A percentile compares a stretch with the other conserved stretches of the same genome.
Conservation (phyloP, 2,113 vertebrate genomes). For the Shinisaurus crocodilurus region DNA sequence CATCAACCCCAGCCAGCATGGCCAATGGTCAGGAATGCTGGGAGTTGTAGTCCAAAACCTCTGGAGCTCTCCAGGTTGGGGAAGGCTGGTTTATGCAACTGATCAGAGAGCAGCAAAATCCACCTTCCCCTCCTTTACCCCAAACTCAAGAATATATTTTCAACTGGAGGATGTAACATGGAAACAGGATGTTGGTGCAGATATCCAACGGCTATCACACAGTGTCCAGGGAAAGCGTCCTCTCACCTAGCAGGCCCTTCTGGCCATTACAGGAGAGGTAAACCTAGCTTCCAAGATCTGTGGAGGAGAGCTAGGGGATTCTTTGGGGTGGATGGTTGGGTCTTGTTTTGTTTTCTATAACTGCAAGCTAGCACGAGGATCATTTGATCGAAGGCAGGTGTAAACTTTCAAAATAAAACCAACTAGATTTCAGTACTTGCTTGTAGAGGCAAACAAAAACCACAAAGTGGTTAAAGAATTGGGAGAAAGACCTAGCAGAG, state of each 20-base stretch:
- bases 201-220: not conserved
- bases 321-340: not conserved
- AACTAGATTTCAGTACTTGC: not conserved
- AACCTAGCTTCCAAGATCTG: not conserved
- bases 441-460: not conserved
- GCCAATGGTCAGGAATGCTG: too few species aligned
- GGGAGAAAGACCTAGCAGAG: not conserved
- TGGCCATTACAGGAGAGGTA: not conserved
- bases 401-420: not conserved
- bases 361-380: not conserved
- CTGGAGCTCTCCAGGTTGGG: too few species aligned
- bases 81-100: not conserved
- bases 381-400: not conserved
- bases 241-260: too few species aligned
- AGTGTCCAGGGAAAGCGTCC: not conserved
- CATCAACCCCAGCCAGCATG: too few species aligned
- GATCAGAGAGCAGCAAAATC: not conserved
- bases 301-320: not conserved
- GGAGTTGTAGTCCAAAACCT: too few species aligned
- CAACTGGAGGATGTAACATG: not conserved
- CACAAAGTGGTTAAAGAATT: not conserved
- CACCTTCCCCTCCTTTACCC: too few species aligned
- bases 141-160: not conserved
- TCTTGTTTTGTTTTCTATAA: not conserved
- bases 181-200: not conserved